A percentile compares a stretch with the other conserved stretches of the same genome.
These are phyloP conservation scores for Eupithecia subumbrata DNA, from an alignment of 2,888 invertebrate species.

Conservation along the genomic window DNA sequence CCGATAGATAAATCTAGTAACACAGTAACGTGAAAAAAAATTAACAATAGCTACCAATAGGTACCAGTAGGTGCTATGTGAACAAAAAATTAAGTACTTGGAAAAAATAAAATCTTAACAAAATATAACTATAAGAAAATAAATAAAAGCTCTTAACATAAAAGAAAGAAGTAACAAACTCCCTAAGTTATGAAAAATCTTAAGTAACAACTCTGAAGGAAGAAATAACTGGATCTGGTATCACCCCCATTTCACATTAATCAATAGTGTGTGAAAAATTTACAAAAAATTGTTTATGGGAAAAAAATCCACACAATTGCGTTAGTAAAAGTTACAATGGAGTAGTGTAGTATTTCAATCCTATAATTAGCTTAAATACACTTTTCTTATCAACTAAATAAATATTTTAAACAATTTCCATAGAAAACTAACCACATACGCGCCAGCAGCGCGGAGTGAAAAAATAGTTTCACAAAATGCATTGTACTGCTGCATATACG, in stretches of 20 bases:
- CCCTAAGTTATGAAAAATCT: background rate
- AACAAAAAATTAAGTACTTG: too few species aligned
- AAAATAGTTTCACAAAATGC: conserved; percentile 3
- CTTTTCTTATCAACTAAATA: background rate
- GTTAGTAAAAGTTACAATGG: background rate
- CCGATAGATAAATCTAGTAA: background rate
- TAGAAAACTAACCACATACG: background rate
- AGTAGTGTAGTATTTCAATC: background rate
- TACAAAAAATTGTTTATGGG: background rate
- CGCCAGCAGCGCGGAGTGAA: background rate
- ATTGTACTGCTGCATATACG: background rate
- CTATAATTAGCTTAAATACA: background rate
- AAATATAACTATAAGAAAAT: too few species aligned
- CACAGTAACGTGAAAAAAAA: background rate
- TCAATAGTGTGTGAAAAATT: background rate
- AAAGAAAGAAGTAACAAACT: background rate
- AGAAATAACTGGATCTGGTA: background rate
- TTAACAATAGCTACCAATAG: background rate
- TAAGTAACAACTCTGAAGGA: background rate
- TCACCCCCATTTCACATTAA: background rate
- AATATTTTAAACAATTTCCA: background rate
- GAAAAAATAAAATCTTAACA: too few species aligned
- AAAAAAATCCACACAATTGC: background rate
- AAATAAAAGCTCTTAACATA: background rate
- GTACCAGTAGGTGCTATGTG: background rate